Conservation (phyloP, 2,113 vertebrate genomes). For the Urocitellus parryii region DNA sequence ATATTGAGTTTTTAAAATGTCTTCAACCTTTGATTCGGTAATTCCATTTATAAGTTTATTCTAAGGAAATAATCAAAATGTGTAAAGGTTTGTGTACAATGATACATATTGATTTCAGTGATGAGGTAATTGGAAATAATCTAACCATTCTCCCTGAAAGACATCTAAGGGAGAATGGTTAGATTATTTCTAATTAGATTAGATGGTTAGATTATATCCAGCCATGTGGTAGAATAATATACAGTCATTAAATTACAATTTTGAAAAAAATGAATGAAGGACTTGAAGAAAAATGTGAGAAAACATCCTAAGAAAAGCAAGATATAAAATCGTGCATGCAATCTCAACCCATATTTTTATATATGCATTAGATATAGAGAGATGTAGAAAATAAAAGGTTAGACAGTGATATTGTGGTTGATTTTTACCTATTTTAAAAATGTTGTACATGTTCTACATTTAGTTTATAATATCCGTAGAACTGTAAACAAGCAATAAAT, state of each 20-base stretch:
- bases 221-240: neutral
- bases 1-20: constrained; percentile 53
- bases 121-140: constrained; percentile 17
- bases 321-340: neutral
- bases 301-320: neutral
- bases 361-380: neutral
- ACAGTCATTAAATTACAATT: neutral
- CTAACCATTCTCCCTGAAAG: neutral
- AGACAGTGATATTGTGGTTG: neutral
- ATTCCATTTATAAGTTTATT: constrained; percentile 36
- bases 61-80: constrained; percentile 49
- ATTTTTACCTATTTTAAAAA: constrained; percentile 15
- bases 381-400: neutral
- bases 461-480: neutral
- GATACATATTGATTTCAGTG: constrained; percentile 38
- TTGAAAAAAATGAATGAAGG: constrained; percentile 37
- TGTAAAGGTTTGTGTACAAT: constrained; percentile 5
- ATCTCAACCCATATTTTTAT: neutral
- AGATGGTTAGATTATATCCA: too few species aligned
- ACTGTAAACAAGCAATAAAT: neutral
- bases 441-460: neutral
- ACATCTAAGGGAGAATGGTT: neutral
- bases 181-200: too few species aligned
- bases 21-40: neutral
- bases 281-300: constrained; percentile 17